Evolutionary conservation across 2,797 vertebrate species (phyloP), one percentile per base, ranked within the genome.

Genomic region (Lateolabrax maculatus): DNA sequence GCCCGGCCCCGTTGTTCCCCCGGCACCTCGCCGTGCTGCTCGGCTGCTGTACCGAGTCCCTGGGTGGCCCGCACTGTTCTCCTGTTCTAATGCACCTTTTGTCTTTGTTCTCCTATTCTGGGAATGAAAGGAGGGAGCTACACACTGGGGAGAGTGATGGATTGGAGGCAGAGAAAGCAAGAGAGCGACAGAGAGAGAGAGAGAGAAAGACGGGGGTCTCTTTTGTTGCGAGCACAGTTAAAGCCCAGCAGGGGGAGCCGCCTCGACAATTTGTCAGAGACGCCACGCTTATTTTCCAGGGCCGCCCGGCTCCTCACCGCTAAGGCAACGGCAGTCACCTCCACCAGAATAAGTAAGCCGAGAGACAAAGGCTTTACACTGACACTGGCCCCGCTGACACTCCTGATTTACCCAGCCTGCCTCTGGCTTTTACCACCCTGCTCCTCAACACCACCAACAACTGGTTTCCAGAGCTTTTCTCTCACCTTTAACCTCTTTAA

Each of bases 201-300:
- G 66, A 48, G 60, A 52, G 71, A 72, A 36, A 74, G 83, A 71
- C 5, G 37, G 80, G 73, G 83, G 65, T 87, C 70, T 83, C 88
- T 77, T 92, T 90, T 93, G 93, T 91, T 87, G 87, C 34, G 63
- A 87, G 84, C 90, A 5, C 90, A 41, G 77, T 85, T 81, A 87
- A 86, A 85, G 89, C 91, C 93, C 92, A 91, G 92, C 90, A 93
- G 91, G 93, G 89, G 90, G 91, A 87, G 93, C 88, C 64, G 85
- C 88, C 82, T 80, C 57, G 87, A 90, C 89, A 91, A 90, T 93
- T 91, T 90, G 87, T 93, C 90, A 90, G 86, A 66, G 80, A 62
- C 66, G 69, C 81, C 87, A 75, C 53, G 81, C 85, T 87, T 87
- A 56, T 85, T 87, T 69, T 72, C 36, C 70, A 12, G 75, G 60